Evolutionary conservation across 2,113 vertebrate genomes (phyloP), one percentile per base, ranked within the genome.

Genomic region (Sula dactylatra): DNA sequence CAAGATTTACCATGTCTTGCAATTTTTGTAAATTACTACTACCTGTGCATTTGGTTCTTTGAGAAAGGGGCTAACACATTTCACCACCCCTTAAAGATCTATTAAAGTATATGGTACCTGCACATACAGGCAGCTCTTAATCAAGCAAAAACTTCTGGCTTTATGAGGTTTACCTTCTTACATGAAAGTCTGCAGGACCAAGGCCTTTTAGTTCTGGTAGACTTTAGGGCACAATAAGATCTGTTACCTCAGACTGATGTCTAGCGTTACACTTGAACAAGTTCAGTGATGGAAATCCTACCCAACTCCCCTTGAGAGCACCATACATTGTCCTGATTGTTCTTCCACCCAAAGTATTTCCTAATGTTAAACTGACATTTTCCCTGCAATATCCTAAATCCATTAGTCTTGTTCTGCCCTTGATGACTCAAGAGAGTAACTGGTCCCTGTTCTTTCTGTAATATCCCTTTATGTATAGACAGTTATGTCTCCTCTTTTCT

Each of bases 361-460:
- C 81, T 94, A 90, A 94, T 82, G 71, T 67, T 94, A 50, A 94
- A 88, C 56, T 70, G 86, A 94, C 69, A 90, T 94, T 95, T 96
- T 79, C 72, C 31, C 82, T 94, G 78, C 69, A 88, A 80, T 49
- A 85, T 86, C 78, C 44, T 88, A 96, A 90, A 86, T 88, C 84
- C 72, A 96, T 96, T 95, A 93, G 76, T 90, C 92, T 96, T 93
- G 34, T 88, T 94, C 90, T 90, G 90, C 82, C 74, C 78, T 96
- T 96, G 96, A 95, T 91, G 86, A 89, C 91, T 94, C 0, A 0
- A 93, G 89, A 92, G 95, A 97, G 86, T 96, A 96, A 97, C 95
- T 94, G 86, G 84, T 88, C 86, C 83, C 79, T 69, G 55, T 78
- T 69, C 69, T 95, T 78, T 90, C 86, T 87, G 64, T 92, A 96